phyloP scores from a whole-genome alignment of 2,113 vertebrate genomes.

The Nothocercus nigrocapillus region DNA sequence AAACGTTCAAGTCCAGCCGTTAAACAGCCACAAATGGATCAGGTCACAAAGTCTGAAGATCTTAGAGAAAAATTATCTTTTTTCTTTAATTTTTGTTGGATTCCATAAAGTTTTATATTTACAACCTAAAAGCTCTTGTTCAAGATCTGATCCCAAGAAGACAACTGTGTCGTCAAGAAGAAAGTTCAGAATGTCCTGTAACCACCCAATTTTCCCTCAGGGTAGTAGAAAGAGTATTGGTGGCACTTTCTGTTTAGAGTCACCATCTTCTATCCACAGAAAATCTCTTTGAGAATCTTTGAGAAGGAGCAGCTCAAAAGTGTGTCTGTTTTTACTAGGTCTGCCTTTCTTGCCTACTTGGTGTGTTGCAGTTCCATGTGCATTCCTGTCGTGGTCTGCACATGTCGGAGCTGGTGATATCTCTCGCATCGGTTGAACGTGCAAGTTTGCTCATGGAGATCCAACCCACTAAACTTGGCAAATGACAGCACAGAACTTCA shows the following conservation, averaged over 20 bases:
- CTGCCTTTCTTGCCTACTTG: neutral
- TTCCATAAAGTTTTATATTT: no score
- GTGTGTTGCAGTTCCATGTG: no score
- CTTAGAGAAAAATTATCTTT: no score
- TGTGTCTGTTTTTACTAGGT: accelerated
- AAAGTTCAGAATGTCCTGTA: neutral
- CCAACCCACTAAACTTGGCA: neutral
- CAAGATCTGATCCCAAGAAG: neutral
- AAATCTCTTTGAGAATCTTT: neutral
- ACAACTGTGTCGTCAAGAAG: neutral
- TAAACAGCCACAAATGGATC: no score
- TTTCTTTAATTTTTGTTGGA: no score
- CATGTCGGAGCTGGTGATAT: neutral
- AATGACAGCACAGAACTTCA: neutral
- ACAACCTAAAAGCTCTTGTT: neutral
- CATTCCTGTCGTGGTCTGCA: neutral
- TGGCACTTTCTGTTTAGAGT: neutral
- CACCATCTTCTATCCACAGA: neutral
- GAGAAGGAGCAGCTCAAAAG: neutral
- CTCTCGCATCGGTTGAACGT: accelerated
- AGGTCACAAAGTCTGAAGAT: no score
- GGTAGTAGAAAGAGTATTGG: neutral
- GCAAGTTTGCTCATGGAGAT: no score
- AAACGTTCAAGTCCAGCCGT: no score
- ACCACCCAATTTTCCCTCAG: neutral